Evolutionary conservation across 2,797 vertebrate genomes (phyloP), one percentile per base, ranked within the genome.

Genomic region (Eospalax fontanierii): DNA sequence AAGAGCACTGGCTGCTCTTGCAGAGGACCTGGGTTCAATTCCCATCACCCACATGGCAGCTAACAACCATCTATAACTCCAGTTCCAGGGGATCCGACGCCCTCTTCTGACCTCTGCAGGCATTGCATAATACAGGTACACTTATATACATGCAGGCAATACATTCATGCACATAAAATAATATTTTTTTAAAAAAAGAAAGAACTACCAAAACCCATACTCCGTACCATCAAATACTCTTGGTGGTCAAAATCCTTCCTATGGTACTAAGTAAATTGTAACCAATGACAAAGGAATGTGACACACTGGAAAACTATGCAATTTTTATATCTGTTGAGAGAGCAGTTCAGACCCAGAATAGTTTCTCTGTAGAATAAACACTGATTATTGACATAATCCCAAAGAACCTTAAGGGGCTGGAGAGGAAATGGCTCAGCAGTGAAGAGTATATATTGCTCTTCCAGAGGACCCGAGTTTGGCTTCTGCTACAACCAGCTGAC

Each of bases 211-310:
- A 46, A 14, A 19, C 33, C 50, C 82, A 35, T 70, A 68, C 21
- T 26, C 33, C 9, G 43, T 54, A 35, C 82, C 18, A 0, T 65
- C 66, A 71, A 28, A 75, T 28, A 12, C 19, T 8, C 19, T 6
- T 10, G 22, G 76, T 40, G 0, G 0, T 63, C 22, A 46, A 35
- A 80, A n/a, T 22, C 70, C n/a, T 88, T 68, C 74, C 70, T 35
- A 1, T 46, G 9, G 0, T 1, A 30, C 35, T 83, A 82, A 65
- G n/a, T 14, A 14, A 15, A 54, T 21, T 12, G n/a, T 21, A 68
- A 40, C 1, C 5, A 24, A 50, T 38, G 33, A 9, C 26, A 4
- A 8, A 1, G 65, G 65, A n/a, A 26, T 6, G 2, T 7, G 3
- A 74, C 10, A 16, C 15, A 18, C 43, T 3, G 35, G 35, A 66